Evolutionary conservation across 2,888 invertebrate species (phyloP).

Genomic region (Drosophila bunnanda): DNA sequence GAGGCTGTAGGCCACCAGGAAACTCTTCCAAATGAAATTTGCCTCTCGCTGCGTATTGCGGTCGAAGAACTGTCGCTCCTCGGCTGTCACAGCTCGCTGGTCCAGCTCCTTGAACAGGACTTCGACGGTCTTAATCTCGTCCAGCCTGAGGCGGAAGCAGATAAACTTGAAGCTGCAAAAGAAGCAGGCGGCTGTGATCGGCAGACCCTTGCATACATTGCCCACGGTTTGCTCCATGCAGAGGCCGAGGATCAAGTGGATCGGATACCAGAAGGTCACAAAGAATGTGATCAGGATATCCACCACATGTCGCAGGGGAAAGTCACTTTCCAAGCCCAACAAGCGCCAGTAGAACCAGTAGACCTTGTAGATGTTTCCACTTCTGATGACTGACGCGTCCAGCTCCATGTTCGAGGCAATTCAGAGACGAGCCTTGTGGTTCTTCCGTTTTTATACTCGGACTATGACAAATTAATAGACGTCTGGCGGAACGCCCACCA

Average conservation of each 20-base stretch:
- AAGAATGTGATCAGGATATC: conserved; percentile 37
- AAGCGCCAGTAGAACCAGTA: conserved; percentile 46
- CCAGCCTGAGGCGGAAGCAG: conserved; percentile 24
- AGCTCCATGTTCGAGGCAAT: conserved; percentile 21
- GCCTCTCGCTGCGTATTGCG: conserved; percentile 31
- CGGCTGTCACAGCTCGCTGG: conserved; percentile 15
- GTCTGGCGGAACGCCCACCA: conserved; percentile 17
- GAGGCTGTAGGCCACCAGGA: conserved; percentile 29
- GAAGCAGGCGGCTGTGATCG: conserved; percentile 38
- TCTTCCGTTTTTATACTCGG: conserved; percentile 9
- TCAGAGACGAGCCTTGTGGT: not conserved
- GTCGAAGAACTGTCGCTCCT: conserved; percentile 24
- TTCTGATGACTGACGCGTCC: conserved; percentile 15
- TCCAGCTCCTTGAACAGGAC: conserved; percentile 24
- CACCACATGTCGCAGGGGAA: not conserved
- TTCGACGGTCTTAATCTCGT: conserved; percentile 26
- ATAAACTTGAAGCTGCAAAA: conserved; percentile 40
- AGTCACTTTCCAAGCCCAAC: conserved; percentile 22
- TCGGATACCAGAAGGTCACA: conserved; percentile 43
- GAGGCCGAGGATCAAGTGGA: conserved; percentile 35
- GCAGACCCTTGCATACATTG: conserved; percentile 30
- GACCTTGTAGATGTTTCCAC: conserved; percentile 23
- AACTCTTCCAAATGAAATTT: conserved; percentile 37
- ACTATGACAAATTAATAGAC: not conserved
- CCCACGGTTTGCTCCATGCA: conserved; percentile 14